Evolutionary conservation across 2,113 vertebrate genomes (phyloP).

Genomic region (Erythrocercus mccallii): DNA sequence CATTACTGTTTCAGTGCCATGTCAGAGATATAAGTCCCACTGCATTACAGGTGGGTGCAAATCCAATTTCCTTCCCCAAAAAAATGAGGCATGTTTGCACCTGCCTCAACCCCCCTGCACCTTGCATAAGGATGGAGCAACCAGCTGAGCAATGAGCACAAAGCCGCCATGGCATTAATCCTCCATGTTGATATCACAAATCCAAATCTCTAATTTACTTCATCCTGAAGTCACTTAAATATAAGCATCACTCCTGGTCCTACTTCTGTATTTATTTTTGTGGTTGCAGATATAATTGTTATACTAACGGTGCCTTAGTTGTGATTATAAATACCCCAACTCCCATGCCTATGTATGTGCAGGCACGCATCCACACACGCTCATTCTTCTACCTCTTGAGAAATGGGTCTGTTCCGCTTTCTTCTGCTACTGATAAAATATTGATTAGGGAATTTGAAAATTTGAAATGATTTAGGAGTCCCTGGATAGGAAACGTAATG

Average conservation of each 20-base stretch:
- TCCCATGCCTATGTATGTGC: neutral
- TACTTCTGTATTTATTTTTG: neutral
- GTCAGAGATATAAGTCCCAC: neutral
- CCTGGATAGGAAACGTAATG: slow-evolving; percentile 73
- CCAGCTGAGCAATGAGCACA: neutral
- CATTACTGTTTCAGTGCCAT: rapidly evolving
- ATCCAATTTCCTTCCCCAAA: neutral
- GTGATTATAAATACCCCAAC: neutral
- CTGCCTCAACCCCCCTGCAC: neutral
- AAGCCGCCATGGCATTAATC: neutral
- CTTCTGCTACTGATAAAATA: slow-evolving; percentile 77
- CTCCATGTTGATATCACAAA: neutral
- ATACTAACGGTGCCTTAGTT: neutral
- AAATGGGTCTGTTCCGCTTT: slow-evolving; percentile 56
- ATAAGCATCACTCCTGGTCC: neutral
- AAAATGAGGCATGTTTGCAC: neutral
- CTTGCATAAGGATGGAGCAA: neutral
- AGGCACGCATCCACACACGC: neutral
- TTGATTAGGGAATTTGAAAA: slow-evolving; percentile 82
- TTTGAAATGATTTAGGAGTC: slow-evolving; percentile 81
- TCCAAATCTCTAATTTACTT: neutral
- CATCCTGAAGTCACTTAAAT: neutral
- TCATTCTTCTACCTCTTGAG: slow-evolving; percentile 25
- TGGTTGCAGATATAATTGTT: neutral
- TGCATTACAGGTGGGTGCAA: neutral